Base-by-base conservation (phyloP, 2,888 invertebrate genomes). In the Agrotis ipsilon region DNA sequence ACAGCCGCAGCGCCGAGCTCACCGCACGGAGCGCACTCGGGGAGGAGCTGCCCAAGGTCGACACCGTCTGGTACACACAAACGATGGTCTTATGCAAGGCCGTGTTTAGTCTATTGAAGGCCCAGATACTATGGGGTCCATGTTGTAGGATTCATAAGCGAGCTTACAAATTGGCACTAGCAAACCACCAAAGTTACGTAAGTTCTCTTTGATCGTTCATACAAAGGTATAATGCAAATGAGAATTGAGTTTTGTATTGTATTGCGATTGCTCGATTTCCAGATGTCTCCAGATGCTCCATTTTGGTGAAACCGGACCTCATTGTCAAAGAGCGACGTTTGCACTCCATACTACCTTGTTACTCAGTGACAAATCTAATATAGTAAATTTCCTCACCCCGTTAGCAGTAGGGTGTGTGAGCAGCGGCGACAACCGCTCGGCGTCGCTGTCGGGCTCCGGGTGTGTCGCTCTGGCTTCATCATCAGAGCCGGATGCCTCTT, bases 351-450 rank as follows among this genome's bases (percentile, higher is more conserved):
- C 2, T 6, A n/a, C 32, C 55, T 32, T 7, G 32, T 0, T 13
- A 13, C 3, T 32, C 1, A n/a, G 27, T 32, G n/a, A 54, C n/a
- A 13, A 9, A 54, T 39, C 14, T 24, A 19, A 11, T 16, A 1
- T n/a, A 64, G n/a, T 21, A 66, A 48, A n/a, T 63, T 39, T 43
- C 7, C 65, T 66, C n/a, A 66, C 66, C 85, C 93, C 93, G 61
- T 92, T 93, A 43, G 90, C 81, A 51, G 88, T 86, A 60, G 96
- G 96, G 27, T 91, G 93, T 2, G 94, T 91, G 61, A 98, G 95
- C 46, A 98, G 93, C 21, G 98, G 98, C 21, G 98, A 98, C 67
- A 98, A 92, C 84, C 98, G 97, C 93, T 98, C 98, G 61, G 97
- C 97, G 91, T 98, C 98, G 89, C 98, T 98, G 89, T 98, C 98